These are phyloP conservation scores for Triplophysa rosa DNA, from an alignment of 2,113 vertebrate genomes.

Conservation along the genomic window DNA sequence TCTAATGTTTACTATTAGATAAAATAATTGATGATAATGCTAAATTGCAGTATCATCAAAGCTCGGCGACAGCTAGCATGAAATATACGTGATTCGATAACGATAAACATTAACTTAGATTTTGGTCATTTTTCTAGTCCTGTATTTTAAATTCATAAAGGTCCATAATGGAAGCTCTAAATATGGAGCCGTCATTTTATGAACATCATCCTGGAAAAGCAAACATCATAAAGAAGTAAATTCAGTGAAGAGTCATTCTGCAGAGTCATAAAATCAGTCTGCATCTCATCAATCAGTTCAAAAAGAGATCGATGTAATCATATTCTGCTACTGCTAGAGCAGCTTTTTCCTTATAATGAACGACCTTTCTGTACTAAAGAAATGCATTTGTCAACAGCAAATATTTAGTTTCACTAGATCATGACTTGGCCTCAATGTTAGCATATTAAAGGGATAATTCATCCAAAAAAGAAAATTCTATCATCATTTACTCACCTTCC, in stretches of 20 bases:
- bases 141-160: conserved; percentile 20
- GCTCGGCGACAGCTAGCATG: neutral
- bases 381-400: neutral
- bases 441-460: too few species aligned
- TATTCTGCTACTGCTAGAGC: neutral
- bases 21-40: too few species aligned
- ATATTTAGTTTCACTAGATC: neutral
- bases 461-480: too few species aligned
- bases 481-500: too few species aligned
- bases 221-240: neutral
- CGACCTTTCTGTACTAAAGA: neutral
- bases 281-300: conserved; percentile 16
- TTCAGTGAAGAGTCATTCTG: neutral
- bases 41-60: too few species aligned
- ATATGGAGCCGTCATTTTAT: neutral
- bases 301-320: neutral
- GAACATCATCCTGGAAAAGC: neutral
- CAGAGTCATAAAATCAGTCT: neutral
- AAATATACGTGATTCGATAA: neutral
- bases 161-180: neutral
- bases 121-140: neutral
- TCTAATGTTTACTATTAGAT: too few species aligned
- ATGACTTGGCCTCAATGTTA: neutral
- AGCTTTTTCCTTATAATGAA: neutral
- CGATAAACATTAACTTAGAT: neutral